phyloP scores from a whole-genome alignment of 2,888 invertebrate species.

The Mythimna lalbum region DNA sequence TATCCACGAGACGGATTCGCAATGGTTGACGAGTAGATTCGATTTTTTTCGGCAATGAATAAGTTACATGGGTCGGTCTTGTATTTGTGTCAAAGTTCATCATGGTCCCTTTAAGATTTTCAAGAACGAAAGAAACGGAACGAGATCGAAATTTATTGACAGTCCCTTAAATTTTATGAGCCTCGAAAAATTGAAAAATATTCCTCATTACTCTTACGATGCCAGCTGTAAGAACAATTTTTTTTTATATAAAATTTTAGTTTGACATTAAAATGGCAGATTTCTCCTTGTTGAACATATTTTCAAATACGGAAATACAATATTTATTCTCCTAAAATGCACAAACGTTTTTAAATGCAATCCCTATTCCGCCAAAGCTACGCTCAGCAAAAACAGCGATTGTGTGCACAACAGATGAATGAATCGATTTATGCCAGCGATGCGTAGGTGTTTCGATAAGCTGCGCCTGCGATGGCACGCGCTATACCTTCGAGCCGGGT shows the following conservation, averaged over 20 bases:
- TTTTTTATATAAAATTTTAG: background rate
- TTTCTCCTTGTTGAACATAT: background rate
- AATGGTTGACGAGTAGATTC: slow-evolving; percentile 70
- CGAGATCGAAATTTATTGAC: slow-evolving; percentile 50
- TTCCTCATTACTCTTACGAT: slow-evolving; percentile 14
- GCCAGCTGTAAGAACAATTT: background rate
- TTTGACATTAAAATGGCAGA: background rate
- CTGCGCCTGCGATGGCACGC: slow-evolving; percentile 66
- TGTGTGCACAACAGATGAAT: slow-evolving; percentile 66
- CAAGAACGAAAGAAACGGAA: slow-evolving; percentile 36
- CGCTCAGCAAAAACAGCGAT: slow-evolving; percentile 63
- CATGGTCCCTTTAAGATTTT: slow-evolving; percentile 65
- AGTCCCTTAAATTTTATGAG: slow-evolving; percentile 36
- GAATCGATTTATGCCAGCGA: slow-evolving; percentile 63
- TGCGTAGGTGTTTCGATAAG: slow-evolving; percentile 70
- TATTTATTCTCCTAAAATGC: slow-evolving; percentile 6
- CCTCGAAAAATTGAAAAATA: slow-evolving; percentile 28
- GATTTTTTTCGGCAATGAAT: slow-evolving; percentile 72
- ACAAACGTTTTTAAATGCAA: slow-evolving; percentile 15
- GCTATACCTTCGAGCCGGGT: slow-evolving; percentile 66
- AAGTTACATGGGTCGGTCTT: slow-evolving; percentile 75
- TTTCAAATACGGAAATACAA: background rate
- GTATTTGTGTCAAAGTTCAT: slow-evolving; percentile 86
- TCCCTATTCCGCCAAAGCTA: slow-evolving; percentile 25
- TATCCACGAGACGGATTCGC: slow-evolving; percentile 79